Evolutionary conservation across 1,140 invertebrate species (phyloP), one percentile per base, ranked within the genome.

Genomic region (Drosophila parabipectinata): DNA sequence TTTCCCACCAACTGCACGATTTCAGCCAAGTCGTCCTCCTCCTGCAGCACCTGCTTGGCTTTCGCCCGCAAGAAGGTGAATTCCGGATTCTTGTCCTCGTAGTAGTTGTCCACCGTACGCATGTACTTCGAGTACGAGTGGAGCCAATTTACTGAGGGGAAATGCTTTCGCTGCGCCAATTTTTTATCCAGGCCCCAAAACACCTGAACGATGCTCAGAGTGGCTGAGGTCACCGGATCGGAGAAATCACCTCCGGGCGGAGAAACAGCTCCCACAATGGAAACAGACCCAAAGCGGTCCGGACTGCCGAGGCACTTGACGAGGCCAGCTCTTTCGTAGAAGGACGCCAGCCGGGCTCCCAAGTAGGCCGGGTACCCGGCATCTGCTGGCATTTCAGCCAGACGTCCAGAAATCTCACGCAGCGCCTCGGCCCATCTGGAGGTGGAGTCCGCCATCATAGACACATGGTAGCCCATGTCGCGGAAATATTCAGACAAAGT

Each of bases 381-480:
- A 93, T 98, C 98, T 55, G 99, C 99, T 93, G 99, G 99, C 99
- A 99, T 99, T 95, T 99, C 99, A 92, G 99, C 99, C 83, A 99
- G 94, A 94, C 99, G 98, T 93, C 99, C 99, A 0, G 99, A 99
- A 93, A 99, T 99, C 96, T 99, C 99, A 95, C 99, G 95, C 91
- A 99, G 94, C 72, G 99, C 99, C 93, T 99, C 99, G 47, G 99
- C 99, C 99, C 99, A 99, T 94, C 99, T 97, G n/a, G 99, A 99
- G 3, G 99, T 99, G 7, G 99, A 99, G 93, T 99, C 99, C 76
- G 99, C 99, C 99, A 99, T 99, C 99, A 99, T 99, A 53, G 99
- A 98, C 28, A 99, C 99, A 91, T 99, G 98, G 94, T 99, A 99
- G 92, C 99, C 99, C 99, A 99, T 99, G 92, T 99, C 98, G 85